These are phyloP conservation scores for Lasioglossum oenotherae DNA, from an alignment of 2,888 invertebrate genomes.

Conservation along the genomic window DNA sequence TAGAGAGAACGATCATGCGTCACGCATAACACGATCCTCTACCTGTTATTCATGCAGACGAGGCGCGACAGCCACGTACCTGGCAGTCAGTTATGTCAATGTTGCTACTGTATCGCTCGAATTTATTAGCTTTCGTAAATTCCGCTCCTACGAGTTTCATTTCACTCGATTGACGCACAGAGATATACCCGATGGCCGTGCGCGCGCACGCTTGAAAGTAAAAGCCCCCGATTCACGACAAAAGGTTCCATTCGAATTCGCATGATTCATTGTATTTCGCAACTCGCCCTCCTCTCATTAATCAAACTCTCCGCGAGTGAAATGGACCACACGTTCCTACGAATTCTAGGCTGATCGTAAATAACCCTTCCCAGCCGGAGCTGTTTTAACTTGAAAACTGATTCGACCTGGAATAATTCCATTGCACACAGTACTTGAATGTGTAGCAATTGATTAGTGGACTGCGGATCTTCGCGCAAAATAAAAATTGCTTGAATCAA, in stretches of 20 bases:
- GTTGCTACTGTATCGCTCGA: background rate
- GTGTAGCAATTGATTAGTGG: too few relatives aligned
- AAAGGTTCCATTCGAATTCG: background rate
- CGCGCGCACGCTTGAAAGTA: slow-evolving; percentile 15
- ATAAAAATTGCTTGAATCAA: too few relatives aligned
- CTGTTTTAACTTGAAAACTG: too few relatives aligned
- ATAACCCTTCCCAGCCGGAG: too few relatives aligned
- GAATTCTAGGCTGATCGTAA: too few relatives aligned
- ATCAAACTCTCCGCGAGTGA: background rate
- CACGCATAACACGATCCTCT: slow-evolving; percentile 7
- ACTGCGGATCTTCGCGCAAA: too few relatives aligned
- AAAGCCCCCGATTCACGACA: slow-evolving; percentile 13
- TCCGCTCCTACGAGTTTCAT: slow-evolving; percentile 27
- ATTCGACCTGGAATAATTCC: too few relatives aligned
- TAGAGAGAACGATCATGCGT: background rate
- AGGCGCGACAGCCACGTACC: slow-evolving; percentile 3
- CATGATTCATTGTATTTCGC: background rate
- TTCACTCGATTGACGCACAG: slow-evolving; percentile 32
- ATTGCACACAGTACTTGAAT: too few relatives aligned
- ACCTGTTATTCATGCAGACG: slow-evolving; percentile 10
- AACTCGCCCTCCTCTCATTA: background rate
- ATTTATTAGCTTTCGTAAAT: slow-evolving; percentile 41
- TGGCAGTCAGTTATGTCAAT: slow-evolving; percentile 18
- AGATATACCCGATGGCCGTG: background rate
- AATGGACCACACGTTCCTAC: background rate